A percentile compares a stretch with the other conserved stretches of the same genome.
Conservation (phyloP, 64 coral and sea anemone species). For the Orbicella faveolata region DNA sequence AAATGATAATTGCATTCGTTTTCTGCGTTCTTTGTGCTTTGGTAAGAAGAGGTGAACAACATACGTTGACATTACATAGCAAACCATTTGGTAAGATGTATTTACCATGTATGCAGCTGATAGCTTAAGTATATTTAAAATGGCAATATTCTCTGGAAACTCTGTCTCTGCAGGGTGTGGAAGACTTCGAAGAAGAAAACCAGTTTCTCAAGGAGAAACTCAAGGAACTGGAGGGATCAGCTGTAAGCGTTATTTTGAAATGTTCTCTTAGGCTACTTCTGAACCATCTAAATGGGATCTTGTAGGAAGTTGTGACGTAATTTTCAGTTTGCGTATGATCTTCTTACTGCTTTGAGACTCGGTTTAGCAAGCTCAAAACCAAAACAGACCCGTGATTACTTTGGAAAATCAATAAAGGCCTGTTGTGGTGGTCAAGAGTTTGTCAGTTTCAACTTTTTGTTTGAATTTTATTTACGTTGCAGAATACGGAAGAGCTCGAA, state of each 20-base stretch:
- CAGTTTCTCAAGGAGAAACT: not conserved
- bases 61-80: too few species aligned
- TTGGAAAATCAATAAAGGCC: too few species aligned
- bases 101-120: not conserved
- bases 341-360: too few species aligned
- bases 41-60: too few species aligned
- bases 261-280: not conserved
- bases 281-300: not conserved
- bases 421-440: too few species aligned
- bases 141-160: not conserved
- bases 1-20: too few species aligned
- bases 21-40: too few species aligned
- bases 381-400: too few species aligned
- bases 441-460: not conserved
- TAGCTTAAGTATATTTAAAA: not conserved
- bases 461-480: not conserved
- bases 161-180: not conserved
- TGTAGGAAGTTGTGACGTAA: not conserved
- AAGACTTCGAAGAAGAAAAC: not conserved
- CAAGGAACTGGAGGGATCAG: not conserved
- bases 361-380: too few species aligned
- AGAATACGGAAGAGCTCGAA: constrained; percentile 19
- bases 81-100: not conserved
- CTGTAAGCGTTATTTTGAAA: not conserved
- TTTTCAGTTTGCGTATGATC: too few species aligned